phyloP scores from a whole-genome alignment of 2,113 vertebrate species.

The Trachemys scripta region DNA sequence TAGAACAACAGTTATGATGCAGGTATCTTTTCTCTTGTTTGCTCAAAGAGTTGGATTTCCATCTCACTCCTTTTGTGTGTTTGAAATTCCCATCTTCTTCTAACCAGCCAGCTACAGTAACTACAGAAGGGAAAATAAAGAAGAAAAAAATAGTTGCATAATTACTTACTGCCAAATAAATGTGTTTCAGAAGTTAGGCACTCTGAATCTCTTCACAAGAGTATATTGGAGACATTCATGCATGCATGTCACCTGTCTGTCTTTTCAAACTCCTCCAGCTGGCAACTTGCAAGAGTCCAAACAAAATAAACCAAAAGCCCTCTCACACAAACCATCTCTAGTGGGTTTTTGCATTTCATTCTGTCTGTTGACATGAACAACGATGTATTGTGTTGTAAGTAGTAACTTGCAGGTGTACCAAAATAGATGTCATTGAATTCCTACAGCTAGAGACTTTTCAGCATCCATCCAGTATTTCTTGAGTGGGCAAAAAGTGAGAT shows the following conservation, averaged over 20 bases:
- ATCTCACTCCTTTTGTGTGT: too few species aligned
- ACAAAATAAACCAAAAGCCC: neutral
- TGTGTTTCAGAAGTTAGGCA: slow-evolving; percentile 36
- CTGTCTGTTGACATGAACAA: neutral
- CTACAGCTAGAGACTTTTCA: neutral
- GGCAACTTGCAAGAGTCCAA: neutral
- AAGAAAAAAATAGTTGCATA: neutral
- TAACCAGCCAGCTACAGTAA: neutral
- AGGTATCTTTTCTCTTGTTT: too few species aligned
- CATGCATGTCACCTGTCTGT: neutral
- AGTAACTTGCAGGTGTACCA: neutral
- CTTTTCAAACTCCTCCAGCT: neutral
- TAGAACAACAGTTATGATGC: too few species aligned
- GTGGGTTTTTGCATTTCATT: neutral
- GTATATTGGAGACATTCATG: neutral
- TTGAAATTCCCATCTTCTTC: neutral
- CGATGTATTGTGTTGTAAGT: neutral
- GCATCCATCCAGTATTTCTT: neutral
- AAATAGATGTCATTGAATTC: neutral
- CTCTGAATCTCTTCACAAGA: neutral
- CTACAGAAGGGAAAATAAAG: neutral
- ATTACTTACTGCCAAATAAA: slow-evolving; percentile 24
- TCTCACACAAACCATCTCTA: neutral
- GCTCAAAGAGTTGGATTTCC: too few species aligned
- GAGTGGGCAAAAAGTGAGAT: neutral